Percentiles rank a stretch among this genome's conserved stretches.
phyloP scores from a whole-genome alignment of 2,113 vertebrate species.

The Notechis scutatus region DNA sequence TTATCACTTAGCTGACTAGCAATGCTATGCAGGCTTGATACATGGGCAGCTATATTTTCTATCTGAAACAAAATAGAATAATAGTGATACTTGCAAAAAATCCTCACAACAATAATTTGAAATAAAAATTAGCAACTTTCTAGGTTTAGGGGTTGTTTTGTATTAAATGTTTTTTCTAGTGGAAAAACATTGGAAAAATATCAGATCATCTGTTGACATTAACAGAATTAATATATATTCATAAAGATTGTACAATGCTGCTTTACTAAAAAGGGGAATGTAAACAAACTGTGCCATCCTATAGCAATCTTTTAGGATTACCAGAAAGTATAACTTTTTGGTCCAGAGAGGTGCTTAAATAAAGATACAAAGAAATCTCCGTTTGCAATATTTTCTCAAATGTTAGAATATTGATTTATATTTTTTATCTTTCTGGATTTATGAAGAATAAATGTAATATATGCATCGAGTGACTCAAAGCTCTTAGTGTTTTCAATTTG shows the following conservation, averaged over 20 bases:
- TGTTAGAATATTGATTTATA: fast-evolving
- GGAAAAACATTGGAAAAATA: not conserved
- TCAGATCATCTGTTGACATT: not conserved
- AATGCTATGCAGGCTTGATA: not conserved
- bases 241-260: not conserved
- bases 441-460: not conserved
- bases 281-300: not conserved
- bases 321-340: not conserved
- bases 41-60: not conserved
- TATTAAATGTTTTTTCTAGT: not conserved
- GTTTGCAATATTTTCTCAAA: not conserved
- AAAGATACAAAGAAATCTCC: not conserved
- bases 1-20: not conserved
- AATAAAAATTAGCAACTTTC: not conserved
- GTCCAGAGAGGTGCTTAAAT: not conserved
- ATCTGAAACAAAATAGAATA: not conserved
- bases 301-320: not conserved
- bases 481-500: not conserved
- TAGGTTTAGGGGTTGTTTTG: not conserved
- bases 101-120: not conserved
- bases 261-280: not conserved
- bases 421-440: not conserved
- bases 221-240: not conserved
- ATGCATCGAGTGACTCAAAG: not conserved
- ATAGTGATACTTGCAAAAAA: not conserved